Conservation (phyloP, 2,113 vertebrate species). For the Genyomyrus donnyi region DNA sequence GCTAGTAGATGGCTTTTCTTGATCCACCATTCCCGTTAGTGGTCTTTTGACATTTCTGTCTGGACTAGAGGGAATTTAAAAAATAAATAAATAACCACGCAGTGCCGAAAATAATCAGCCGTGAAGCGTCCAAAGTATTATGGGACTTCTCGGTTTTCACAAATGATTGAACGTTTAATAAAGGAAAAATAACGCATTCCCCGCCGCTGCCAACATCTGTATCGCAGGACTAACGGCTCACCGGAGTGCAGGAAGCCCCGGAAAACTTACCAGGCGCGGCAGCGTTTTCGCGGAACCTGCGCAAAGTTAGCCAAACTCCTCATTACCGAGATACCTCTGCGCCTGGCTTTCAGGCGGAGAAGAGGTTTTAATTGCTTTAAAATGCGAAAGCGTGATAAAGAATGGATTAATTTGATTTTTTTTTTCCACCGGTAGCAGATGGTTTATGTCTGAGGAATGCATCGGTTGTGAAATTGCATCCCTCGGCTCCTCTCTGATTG, state of each 20-base stretch:
- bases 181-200: slow-evolving; percentile 40
- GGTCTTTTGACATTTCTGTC: background rate
- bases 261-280: slow-evolving; percentile 77
- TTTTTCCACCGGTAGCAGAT: slow-evolving; percentile 99
- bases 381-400: slow-evolving; percentile 85
- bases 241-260: slow-evolving; percentile 78
- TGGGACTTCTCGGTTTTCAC: slow-evolving; percentile 16
- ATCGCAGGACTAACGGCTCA: slow-evolving; percentile 94
- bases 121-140: background rate
- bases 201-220: slow-evolving; percentile 85
- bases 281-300: slow-evolving; percentile 63
- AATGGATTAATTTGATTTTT: slow-evolving; percentile 90
- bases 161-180: slow-evolving; percentile 24
- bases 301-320: slow-evolving; percentile 84
- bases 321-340: slow-evolving; percentile 83
- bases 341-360: slow-evolving; percentile 81
- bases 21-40: background rate
- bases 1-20: background rate
- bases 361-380: slow-evolving; percentile 85
- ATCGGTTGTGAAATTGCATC: slow-evolving; percentile 85
- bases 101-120: background rate
- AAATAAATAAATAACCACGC: background rate
- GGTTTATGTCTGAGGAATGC: slow-evolving; percentile 98
- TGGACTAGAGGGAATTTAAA: background rate
- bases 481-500: slow-evolving; percentile 80